phyloP scores from a whole-genome alignment of 2,113 vertebrate genomes.

The Xerus inauris region DNA sequence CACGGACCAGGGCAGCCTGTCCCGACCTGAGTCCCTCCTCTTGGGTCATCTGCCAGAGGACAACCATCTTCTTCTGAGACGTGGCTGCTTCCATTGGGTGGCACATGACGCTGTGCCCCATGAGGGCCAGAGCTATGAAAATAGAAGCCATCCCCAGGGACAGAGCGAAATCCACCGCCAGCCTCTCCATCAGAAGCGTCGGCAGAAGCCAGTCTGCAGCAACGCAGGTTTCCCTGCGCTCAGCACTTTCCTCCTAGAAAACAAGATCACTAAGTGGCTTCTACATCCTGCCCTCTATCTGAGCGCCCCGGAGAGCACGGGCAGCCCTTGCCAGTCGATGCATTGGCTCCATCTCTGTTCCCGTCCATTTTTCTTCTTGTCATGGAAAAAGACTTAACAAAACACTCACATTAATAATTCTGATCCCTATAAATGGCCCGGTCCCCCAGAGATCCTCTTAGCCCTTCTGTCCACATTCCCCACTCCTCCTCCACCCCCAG shows the following conservation, averaged over 20 bases:
- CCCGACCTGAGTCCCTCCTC: conserved; percentile 57
- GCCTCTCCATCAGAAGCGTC: conserved; percentile 60
- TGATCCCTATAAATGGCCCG: conserved; percentile 76
- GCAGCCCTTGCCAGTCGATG: conserved; percentile 13
- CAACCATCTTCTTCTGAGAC: conserved; percentile 69
- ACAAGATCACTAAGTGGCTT: conserved; percentile 76
- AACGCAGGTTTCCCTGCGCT: conserved; percentile 68
- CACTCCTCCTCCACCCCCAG: not conserved
- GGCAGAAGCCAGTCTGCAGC: conserved; percentile 42
- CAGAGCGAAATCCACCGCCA: conserved; percentile 62
- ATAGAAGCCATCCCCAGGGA: conserved; percentile 75
- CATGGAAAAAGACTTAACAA: conserved; percentile 80
- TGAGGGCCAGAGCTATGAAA: conserved; percentile 81
- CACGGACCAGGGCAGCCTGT: conserved; percentile 11
- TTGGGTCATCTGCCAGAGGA: conserved; percentile 69
- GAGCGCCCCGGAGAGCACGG: conserved; percentile 35
- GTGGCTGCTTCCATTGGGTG: conserved; percentile 48
- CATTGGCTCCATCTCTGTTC: conserved; percentile 70
- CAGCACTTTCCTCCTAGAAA: conserved; percentile 78
- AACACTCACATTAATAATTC: conserved; percentile 81
- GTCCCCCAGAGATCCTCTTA: conserved; percentile 50
- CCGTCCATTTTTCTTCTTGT: conserved; percentile 77
- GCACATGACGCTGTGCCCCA: conserved; percentile 71
- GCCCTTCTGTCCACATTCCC: conserved; percentile 38
- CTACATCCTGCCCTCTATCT: not conserved